Evolutionary conservation across 2,888 invertebrate species (phyloP), one percentile per base, ranked within the genome.

Genomic region (Parelbella ahira): DNA sequence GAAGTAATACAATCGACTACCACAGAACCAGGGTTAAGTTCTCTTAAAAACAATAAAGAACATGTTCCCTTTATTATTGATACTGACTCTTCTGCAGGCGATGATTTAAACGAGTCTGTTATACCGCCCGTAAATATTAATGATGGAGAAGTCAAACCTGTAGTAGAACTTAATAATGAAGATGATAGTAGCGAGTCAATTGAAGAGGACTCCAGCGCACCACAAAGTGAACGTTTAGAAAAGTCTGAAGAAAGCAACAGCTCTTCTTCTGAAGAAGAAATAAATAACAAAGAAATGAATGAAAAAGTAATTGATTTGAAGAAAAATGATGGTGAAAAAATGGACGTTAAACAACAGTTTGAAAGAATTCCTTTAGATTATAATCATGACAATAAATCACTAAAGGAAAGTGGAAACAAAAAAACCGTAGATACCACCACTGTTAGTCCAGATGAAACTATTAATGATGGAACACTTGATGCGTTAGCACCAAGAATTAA

Each of bases 291-390:
- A 13, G 43, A 45, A 27, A 11, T 10, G 15, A 44, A 19, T 0
- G 39, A 37, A 20, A 37, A 37, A 12, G 20, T 28, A 10, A 9
- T 20, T 29, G 43, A 33, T 38, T 44, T 39, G 13, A 34, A 43
- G 18, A 33, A 47, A 4, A 13, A 36, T 8, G 51, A 44, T 29
- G 63, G 61, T 38, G 66, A 65, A 45, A 60, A 60, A 43, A 61
- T 41, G 39, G 68, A 86, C 47, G 63, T 82, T 1, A 86, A 86
- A 60, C 71, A 86, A 60, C 68, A 84, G 48, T 82, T 88, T 61
- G 86, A 88, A 68, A 71, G 82, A 55, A 80, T 86, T 44, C 88
- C 88, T 2, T 54, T 77, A 34, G 63, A 83, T 63, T 86, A 88
- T 48, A 82, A 81, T 44, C 83, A 83, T 44, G 64, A 38, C n/a